Evolutionary conservation across 2,888 invertebrate genomes (phyloP).

Genomic region (Cremastobaeus sp.): DNA sequence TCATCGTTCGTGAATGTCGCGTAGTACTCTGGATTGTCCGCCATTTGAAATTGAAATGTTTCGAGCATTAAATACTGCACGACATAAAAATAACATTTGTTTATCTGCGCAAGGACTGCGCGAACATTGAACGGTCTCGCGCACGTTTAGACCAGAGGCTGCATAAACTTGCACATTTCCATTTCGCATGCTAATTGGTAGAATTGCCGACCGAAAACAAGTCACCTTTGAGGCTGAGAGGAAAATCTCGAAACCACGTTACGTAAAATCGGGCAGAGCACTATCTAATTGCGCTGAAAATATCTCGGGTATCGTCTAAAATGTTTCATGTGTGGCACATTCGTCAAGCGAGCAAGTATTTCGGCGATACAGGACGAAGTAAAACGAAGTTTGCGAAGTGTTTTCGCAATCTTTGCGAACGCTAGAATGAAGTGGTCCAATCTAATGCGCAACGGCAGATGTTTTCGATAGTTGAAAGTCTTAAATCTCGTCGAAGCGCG

Average conservation of each 20-base stretch:
- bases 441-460: slow-evolving; percentile 61
- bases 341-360: slow-evolving; percentile 5
- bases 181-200: slow-evolving; percentile 20
- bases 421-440: slow-evolving; percentile 32
- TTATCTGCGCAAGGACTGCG: slow-evolving; percentile 2
- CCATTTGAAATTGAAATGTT: slow-evolving; percentile 46
- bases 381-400: slow-evolving; percentile 13
- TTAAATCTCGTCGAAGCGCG: slow-evolving; percentile 63
- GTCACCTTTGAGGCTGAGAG: no score
- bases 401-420: slow-evolving; percentile 32
- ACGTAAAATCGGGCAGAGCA: no score
- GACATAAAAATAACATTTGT: slow-evolving; percentile 31
- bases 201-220: no score
- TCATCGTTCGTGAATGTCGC: slow-evolving; percentile 38
- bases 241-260: no score
- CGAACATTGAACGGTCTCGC: no score
- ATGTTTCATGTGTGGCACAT: not conserved
- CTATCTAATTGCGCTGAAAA: not conserved
- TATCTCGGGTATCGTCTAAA: not conserved
- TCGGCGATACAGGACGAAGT: slow-evolving; percentile 1
- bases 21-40: slow-evolving; percentile 19
- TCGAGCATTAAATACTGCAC: slow-evolving; percentile 31
- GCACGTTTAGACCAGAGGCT: no score
- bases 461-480: slow-evolving; percentile 66
- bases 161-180: slow-evolving; percentile 1